phyloP scores from a whole-genome alignment of 2,888 invertebrate species.

The Tanytarsus gracilentus region DNA sequence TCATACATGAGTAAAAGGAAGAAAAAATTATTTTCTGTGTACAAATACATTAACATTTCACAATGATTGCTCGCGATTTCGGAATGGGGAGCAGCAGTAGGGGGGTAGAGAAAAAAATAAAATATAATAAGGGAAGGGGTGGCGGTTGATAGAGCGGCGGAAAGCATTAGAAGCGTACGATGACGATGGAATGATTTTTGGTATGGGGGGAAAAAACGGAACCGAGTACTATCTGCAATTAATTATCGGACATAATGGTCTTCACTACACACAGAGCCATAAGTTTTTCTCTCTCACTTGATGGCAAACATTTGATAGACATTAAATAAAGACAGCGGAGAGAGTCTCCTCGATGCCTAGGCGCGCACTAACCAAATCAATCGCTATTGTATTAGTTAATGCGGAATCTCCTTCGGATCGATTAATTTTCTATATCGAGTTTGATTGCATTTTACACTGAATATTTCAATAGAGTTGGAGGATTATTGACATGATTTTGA shows the following conservation, averaged over 20 bases:
- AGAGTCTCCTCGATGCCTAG: constrained; percentile 16
- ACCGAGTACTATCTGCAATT: constrained; percentile 22
- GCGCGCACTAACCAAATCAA: neutral
- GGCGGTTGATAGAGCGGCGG: neutral
- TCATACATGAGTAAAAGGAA: neutral
- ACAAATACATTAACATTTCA: constrained; percentile 26
- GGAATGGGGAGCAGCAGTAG: constrained; percentile 3
- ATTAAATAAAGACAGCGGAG: constrained; percentile 21
- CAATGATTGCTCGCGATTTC: constrained; percentile 24
- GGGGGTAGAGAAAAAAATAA: constrained; percentile 4
- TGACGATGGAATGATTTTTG: neutral
- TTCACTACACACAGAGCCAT: constrained; percentile 24
- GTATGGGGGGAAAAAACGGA: neutral
- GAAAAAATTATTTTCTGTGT: neutral
- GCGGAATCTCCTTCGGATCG: constrained; percentile 11
- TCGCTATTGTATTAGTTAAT: neutral
- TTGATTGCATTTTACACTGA: neutral
- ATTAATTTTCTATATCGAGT: constrained; percentile 12
- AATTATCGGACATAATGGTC: constrained; percentile 28
- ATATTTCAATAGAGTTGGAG: neutral
- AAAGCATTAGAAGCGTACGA: constrained; percentile 1
- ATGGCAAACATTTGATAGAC: constrained; percentile 25
- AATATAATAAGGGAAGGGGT: neutral
- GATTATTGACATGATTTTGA: constrained; percentile 9
- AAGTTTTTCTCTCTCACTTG: constrained; percentile 13